Evolutionary conservation across 2,888 invertebrate genomes (phyloP).

Genomic region (Drosophila prostipennis): DNA sequence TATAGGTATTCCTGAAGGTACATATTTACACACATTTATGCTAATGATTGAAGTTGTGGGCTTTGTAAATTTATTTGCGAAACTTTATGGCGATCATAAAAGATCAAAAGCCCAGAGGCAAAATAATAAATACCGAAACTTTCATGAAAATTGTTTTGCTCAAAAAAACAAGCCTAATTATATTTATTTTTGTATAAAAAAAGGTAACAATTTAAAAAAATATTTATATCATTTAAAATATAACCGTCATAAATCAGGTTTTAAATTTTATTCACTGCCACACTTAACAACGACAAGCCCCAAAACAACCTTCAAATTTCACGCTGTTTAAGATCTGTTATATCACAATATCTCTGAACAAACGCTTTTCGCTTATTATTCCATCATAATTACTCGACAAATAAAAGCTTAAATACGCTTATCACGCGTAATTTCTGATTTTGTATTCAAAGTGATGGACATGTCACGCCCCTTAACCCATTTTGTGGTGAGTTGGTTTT

Average conservation of each 20-base stretch:
- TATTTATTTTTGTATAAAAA: background rate
- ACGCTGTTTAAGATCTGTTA: background rate
- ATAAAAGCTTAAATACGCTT: conserved; percentile 32
- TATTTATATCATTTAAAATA: background rate
- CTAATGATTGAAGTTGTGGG: conserved; percentile 21
- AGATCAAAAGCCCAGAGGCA: conserved; percentile 3
- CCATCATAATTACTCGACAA: conserved; percentile 28
- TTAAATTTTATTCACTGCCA: background rate
- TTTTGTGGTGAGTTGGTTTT: conserved; percentile 6
- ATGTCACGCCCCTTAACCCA: conserved; percentile 38
- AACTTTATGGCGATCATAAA: conserved; percentile 3
- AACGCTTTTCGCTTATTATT: conserved; percentile 13
- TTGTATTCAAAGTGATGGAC: conserved; percentile 28
- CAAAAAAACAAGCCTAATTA: background rate
- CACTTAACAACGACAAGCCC: conserved; percentile 1
- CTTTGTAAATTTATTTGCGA: background rate
- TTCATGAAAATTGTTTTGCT: background rate
- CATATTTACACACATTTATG: conserved; percentile 23
- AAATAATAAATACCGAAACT: background rate
- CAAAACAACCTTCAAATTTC: conserved; percentile 17
- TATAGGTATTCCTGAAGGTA: conserved; percentile 16
- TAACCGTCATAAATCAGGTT: background rate
- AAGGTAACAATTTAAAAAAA: background rate
- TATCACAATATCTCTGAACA: conserved; percentile 13
- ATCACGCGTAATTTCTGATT: conserved; percentile 36